phyloP scores from a whole-genome alignment of 2,113 vertebrate species.

The Pantherophis guttatus region DNA sequence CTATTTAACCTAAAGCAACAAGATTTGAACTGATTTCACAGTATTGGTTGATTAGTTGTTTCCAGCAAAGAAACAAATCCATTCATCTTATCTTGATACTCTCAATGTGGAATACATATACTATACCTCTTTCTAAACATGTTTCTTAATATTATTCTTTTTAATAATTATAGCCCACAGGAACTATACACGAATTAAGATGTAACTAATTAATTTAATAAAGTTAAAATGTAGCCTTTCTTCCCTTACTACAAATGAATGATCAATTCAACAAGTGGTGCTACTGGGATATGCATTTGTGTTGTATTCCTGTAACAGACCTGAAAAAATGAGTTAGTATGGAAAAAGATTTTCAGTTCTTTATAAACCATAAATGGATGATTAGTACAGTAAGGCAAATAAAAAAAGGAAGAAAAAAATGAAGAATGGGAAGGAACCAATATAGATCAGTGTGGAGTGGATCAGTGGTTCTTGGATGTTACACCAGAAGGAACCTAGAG shows the following conservation, averaged over 20 bases:
- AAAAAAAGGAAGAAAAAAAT: neutral
- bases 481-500: neutral
- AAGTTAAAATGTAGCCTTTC: neutral
- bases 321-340: neutral
- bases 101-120: neutral
- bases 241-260: neutral
- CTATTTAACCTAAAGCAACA: neutral
- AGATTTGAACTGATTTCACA: neutral
- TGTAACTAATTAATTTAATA: neutral
- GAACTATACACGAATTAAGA: neutral
- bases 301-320: neutral
- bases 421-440: neutral
- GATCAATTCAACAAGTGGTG: neutral
- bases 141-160: neutral
- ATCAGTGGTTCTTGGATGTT: neutral
- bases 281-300: neutral
- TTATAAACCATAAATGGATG: neutral
- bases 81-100: neutral
- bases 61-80: neutral
- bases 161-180: neutral
- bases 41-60: neutral
- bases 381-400: neutral
- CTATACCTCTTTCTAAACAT: neutral
- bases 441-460: neutral
- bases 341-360: neutral